Conservation (phyloP, 2,888 invertebrate genomes). For the Heliconius hortense region DNA sequence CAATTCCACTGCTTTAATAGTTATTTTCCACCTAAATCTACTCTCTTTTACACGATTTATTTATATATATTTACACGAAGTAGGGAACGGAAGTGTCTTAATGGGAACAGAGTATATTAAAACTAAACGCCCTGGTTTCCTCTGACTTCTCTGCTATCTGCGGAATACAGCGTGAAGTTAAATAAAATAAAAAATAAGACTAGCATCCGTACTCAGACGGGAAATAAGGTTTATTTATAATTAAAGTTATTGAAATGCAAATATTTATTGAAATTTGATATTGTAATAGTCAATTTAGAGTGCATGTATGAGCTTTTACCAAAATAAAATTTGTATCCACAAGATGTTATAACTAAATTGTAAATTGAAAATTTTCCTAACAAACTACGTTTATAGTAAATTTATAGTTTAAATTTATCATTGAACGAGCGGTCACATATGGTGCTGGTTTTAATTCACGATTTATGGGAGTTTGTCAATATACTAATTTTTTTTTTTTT, state of each 20-base stretch:
- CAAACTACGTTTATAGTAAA: background rate
- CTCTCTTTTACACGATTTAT: too few relatives aligned
- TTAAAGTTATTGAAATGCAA: background rate
- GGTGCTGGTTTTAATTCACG: background rate
- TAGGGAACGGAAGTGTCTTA: too few relatives aligned
- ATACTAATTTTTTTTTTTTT: background rate
- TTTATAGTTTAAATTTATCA: constrained; percentile 10
- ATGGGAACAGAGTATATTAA: too few relatives aligned
- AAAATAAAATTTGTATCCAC: background rate
- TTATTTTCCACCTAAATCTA: too few relatives aligned
- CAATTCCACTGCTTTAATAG: too few relatives aligned
- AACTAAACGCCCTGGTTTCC: too few relatives aligned
- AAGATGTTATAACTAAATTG: constrained; percentile 1
- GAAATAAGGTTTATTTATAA: too few relatives aligned
- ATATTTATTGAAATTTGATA: background rate
- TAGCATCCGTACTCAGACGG: too few relatives aligned
- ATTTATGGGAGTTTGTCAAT: background rate
- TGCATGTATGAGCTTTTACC: background rate
- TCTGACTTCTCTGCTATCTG: too few relatives aligned
- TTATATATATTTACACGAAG: too few relatives aligned
- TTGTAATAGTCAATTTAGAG: background rate
- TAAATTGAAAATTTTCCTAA: constrained; percentile 7
- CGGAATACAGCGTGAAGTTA: too few relatives aligned
- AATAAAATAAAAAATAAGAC: too few relatives aligned
- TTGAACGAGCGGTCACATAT: background rate